Base-by-base conservation (phyloP, 1,140 invertebrate genomes). In the Drosophila jambulina region DNA sequence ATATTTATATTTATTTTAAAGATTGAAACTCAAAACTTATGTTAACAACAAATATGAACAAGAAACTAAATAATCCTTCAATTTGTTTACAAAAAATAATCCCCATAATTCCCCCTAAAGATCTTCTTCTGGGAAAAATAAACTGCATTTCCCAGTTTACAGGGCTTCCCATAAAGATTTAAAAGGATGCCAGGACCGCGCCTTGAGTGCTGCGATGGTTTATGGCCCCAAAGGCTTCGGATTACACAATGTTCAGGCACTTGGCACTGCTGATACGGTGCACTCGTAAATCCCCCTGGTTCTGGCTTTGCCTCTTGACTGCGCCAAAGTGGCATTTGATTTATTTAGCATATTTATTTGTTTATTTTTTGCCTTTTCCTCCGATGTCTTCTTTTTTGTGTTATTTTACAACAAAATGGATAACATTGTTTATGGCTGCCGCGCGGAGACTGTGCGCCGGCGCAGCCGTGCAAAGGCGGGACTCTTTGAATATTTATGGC, bases 401-500 rank as follows among this genome's bases (percentile, higher is more conserved):
- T 27, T 45, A n/a, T 32, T 59, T 78, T 46, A 65, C 67, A 81
- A 59, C 56, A 56, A 68, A 70, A 63, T 42, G 58, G 25, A 75
- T 63, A 71, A 69, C 53, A 78, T 82, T 51, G 81, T 84, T 80
- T 80, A 80, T 81, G 78, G 27, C 27, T 15, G 53, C 71, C 69
- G 46, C 29, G 61, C 54, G 76, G 38, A 53, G 27, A 21, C 13
- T 56, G 23, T 78, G 76, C 76, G 75, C 75, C 75, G 59, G 75
- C 75, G 75, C 43, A 60, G 45, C 57, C 19, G 27, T 32, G 13
- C 51, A 38, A 34, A 53, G 70, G 58, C 70, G 68, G 70, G 68
- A 49, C 43, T 34, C 45, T 59, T 77, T 77, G 56, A 77, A 76
- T 79, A 79, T 87, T 87, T 87, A 87, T 87, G 80, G 77, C 72